Evolutionary conservation across 2,113 vertebrate species (phyloP).

Genomic region (Oncorhynchus tshawytscha): DNA sequence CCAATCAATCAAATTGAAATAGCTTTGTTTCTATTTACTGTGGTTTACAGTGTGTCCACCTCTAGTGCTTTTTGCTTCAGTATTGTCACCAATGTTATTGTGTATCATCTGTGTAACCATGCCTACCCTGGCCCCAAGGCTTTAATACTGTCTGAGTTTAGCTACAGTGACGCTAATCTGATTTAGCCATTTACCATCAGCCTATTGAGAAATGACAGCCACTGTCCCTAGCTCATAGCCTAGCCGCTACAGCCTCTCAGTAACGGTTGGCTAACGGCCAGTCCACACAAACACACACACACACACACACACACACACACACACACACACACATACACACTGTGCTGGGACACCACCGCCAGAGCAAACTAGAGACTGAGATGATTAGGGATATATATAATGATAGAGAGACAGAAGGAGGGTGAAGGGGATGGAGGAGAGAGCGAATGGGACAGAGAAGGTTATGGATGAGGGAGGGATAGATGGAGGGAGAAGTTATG

Average conservation of each 20-base stretch:
- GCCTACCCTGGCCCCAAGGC: background rate
- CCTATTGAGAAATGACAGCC: conserved; percentile 54
- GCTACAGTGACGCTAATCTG: conserved; percentile 60
- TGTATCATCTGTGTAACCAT: conserved; percentile 36
- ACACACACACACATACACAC: background rate
- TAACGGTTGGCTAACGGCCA: conserved; percentile 9
- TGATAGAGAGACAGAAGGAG: background rate
- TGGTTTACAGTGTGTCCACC: too few species aligned
- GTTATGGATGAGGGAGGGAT: background rate
- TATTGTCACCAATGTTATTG: conserved; percentile 40
- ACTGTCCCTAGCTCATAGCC: conserved; percentile 12
- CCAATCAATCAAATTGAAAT: too few species aligned
- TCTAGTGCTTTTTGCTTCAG: too few species aligned
- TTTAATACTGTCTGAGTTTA: background rate
- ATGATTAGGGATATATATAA: background rate
- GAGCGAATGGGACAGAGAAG: too few species aligned
- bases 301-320: background rate
- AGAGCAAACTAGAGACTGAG: conserved; percentile 29
- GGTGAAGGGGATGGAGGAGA: too few species aligned
- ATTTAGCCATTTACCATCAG: conserved; percentile 45
- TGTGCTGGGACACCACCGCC: background rate
- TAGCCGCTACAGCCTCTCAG: conserved; percentile 36
- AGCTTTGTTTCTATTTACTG: too few species aligned
- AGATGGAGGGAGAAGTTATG: background rate
- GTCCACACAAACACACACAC: conserved; percentile 4